Percentiles rank a stretch among this genome's conserved stretches.
phyloP scores from a whole-genome alignment of 2,888 invertebrate species.

The Dryobota labecula region DNA sequence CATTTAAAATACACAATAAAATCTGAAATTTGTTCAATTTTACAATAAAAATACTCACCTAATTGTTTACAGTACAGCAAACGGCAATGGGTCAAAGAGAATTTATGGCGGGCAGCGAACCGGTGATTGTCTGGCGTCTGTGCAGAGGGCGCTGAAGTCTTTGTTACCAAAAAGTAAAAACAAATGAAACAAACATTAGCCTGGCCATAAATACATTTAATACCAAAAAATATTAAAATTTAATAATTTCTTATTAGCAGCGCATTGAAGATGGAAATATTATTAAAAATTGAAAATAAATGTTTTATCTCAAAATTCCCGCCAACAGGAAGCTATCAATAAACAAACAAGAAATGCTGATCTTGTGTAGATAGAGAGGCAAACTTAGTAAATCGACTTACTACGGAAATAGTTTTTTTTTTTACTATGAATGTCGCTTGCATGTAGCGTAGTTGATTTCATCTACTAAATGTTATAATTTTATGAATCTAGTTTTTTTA shows the following conservation, averaged over 20 bases:
- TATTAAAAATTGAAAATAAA: neutral
- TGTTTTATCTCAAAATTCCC: conserved; percentile 41
- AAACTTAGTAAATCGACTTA: conserved; percentile 30
- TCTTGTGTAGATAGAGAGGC: conserved; percentile 4
- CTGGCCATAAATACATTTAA: rapidly evolving
- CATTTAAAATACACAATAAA: conserved; percentile 11
- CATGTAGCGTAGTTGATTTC: neutral
- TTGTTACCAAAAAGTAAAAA: conserved; percentile 49
- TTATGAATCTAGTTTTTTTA: too few relatives aligned
- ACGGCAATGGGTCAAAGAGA: conserved; percentile 80
- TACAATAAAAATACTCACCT: conserved; percentile 80
- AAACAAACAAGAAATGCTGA: conserved; percentile 43
- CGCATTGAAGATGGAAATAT: neutral
- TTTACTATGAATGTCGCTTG: neutral
- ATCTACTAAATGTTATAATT: too few relatives aligned
- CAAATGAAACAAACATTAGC: conserved; percentile 13
- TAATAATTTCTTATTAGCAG: neutral
- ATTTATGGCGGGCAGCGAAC: conserved; percentile 85
- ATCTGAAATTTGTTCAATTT: conserved; percentile 36
- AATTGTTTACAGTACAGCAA: conserved; percentile 88
- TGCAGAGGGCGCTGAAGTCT: conserved; percentile 85
- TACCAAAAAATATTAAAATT: neutral
- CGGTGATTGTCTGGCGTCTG: conserved; percentile 83
- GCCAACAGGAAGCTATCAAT: conserved; percentile 55
- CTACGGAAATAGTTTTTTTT: neutral